Evolutionary conservation across 64 coral and sea anemone species (phyloP).

Genomic region (Pocillopora verrucosa): DNA sequence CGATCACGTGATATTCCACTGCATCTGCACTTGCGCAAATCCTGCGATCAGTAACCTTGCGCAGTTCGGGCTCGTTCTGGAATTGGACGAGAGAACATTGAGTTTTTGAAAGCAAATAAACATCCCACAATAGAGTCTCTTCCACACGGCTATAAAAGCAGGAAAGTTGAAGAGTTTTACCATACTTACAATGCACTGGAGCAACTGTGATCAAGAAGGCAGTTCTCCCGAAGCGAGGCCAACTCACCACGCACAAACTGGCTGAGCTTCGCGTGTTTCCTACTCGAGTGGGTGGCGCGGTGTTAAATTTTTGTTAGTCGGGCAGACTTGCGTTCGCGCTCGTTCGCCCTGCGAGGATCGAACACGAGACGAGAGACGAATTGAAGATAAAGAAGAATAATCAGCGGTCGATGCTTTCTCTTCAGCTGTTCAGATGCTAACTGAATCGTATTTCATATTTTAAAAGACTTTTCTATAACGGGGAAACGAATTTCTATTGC

Average conservation of each 20-base stretch:
- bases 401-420: too few species aligned
- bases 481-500: too few species aligned
- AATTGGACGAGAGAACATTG: neutral
- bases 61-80: neutral
- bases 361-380: neutral
- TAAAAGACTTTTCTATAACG: too few species aligned
- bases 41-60: neutral
- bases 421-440: too few species aligned
- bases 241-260: conserved; percentile 51
- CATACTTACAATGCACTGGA: conserved; percentile 99
- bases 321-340: conserved; percentile 83
- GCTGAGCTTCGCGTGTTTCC: conserved; percentile 74
- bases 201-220: conserved; percentile 93
- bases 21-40: neutral
- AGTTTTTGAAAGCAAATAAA: neutral
- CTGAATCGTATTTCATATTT: too few species aligned
- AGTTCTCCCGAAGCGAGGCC: conserved; percentile 84
- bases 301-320: conserved; percentile 87
- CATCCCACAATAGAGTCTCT: conserved; percentile 7
- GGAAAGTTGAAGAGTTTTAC: neutral
- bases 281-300: conserved; percentile 60
- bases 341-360: conserved; percentile 42
- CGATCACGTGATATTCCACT: neutral
- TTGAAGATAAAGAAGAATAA: too few species aligned
- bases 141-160: conserved; percentile 51